Percentiles rank a stretch among this genome's conserved stretches.
Conservation (phyloP, 1,140 invertebrate species). For the Aplysia californica region DNA sequence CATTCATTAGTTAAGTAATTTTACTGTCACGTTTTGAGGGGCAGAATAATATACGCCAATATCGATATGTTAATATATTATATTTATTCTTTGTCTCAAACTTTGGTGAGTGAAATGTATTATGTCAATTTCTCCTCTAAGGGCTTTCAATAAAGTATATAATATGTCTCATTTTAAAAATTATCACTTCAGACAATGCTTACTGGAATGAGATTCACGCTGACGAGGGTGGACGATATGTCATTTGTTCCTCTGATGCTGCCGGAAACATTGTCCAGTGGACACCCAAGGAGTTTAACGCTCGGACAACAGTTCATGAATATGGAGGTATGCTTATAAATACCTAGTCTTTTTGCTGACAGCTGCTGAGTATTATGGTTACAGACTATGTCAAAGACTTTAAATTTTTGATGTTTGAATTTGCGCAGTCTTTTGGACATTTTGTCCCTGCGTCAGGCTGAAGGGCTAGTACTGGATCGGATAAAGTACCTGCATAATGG, state of each 20-base stretch:
- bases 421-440: too few species aligned
- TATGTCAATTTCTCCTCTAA: too few species aligned
- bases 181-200: slow-evolving; percentile 44
- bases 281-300: slow-evolving; percentile 60
- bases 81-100: background rate
- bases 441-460: too few species aligned
- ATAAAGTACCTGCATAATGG: too few species aligned
- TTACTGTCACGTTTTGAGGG: background rate
- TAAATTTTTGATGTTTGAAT: too few species aligned
- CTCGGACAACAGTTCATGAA: slow-evolving; percentile 64
- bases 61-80: too few species aligned
- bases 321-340: slow-evolving; percentile 58
- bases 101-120: background rate
- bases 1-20: background rate
- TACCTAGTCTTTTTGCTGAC: background rate
- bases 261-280: slow-evolving; percentile 38
- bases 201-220: slow-evolving; percentile 58
- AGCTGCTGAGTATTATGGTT: too few species aligned
- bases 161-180: background rate
- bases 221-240: slow-evolving; percentile 55
- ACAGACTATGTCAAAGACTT: too few species aligned
- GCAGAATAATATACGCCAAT: too few species aligned
- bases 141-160: background rate
- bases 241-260: slow-evolving; percentile 50
- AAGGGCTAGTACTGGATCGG: too few species aligned